A percentile compares a stretch with the other conserved stretches of the same genome.
Conservation (phyloP, 1,140 invertebrate genomes). For the Medauroidea extradentata region DNA sequence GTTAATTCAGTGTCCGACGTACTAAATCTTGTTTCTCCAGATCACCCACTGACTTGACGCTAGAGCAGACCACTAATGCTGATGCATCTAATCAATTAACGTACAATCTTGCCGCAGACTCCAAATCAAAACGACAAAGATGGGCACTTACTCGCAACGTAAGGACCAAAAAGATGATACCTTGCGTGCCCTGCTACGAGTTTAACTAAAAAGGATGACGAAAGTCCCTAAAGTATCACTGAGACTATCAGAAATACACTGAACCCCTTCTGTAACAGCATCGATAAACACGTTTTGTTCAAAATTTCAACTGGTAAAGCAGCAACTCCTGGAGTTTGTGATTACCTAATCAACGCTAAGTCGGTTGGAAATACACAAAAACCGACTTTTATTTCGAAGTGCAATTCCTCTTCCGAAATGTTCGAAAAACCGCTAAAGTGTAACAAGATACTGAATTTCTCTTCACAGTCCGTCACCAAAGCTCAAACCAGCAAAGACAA, state of each 20-base stretch:
- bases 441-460: slow-evolving; percentile 32
- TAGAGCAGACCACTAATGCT: too few species aligned
- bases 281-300: slow-evolving; percentile 27
- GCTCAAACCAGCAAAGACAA: slow-evolving; percentile 13
- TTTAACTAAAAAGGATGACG: slow-evolving; percentile 25
- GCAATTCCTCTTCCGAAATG: slow-evolving; percentile 20
- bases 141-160: too few species aligned
- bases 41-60: too few species aligned
- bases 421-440: slow-evolving; percentile 32
- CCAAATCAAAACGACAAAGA: too few species aligned
- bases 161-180: slow-evolving; percentile 21
- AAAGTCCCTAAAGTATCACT: slow-evolving; percentile 23
- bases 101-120: too few species aligned
- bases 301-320: slow-evolving; percentile 32
- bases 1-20: too few species aligned
- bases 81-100: too few species aligned
- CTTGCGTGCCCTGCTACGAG: slow-evolving; percentile 25
- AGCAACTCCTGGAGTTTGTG: slow-evolving; percentile 22
- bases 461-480: slow-evolving; percentile 23
- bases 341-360: slow-evolving; percentile 28
- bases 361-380: slow-evolving; percentile 24
- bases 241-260: slow-evolving; percentile 18
- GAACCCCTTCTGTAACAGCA: slow-evolving; percentile 26
- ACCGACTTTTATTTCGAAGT: slow-evolving; percentile 29
- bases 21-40: too few species aligned